Percentiles rank a stretch among this genome's conserved stretches.
phyloP scores from a whole-genome alignment of 2,888 invertebrate species.

The Dynastes maya region DNA sequence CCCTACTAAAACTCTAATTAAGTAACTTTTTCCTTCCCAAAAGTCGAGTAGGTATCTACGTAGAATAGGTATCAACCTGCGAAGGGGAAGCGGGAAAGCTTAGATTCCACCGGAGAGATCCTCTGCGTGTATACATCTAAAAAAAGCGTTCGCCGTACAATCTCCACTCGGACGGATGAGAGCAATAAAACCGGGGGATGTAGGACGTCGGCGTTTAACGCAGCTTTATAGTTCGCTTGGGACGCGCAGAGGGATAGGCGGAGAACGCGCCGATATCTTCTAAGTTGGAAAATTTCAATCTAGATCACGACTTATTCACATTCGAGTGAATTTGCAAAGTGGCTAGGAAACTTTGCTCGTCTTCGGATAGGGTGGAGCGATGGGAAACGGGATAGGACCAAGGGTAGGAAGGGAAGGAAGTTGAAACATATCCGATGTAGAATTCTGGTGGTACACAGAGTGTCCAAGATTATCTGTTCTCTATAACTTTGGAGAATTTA shows the following conservation, averaged over 20 bases:
- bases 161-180: conserved; percentile 54
- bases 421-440: conserved; percentile 58
- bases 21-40: conserved; percentile 15
- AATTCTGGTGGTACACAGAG: conserved; percentile 16
- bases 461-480: too few species aligned
- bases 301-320: conserved; percentile 64
- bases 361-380: not conserved
- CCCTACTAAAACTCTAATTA: conserved; percentile 36
- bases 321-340: conserved; percentile 66
- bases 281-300: conserved; percentile 61
- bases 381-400: not conserved
- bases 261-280: conserved; percentile 57
- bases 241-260: conserved; percentile 52
- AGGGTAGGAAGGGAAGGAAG: conserved; percentile 7
- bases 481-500: too few species aligned
- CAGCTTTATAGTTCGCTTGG: conserved; percentile 64
- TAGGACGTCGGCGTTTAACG: conserved; percentile 63
- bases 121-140: conserved; percentile 53
- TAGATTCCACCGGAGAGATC: conserved; percentile 21
- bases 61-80: conserved; percentile 1
- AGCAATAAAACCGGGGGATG: conserved; percentile 62
- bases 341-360: conserved; percentile 62
- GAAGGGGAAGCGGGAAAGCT: conserved; percentile 11
- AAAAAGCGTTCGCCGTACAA: not conserved
- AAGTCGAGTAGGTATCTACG: not conserved